A percentile compares a stretch with the other conserved stretches of the same genome.
These are phyloP conservation scores for Andrena flavipes DNA, from an alignment of 2,888 invertebrate species.

Conservation along the genomic window DNA sequence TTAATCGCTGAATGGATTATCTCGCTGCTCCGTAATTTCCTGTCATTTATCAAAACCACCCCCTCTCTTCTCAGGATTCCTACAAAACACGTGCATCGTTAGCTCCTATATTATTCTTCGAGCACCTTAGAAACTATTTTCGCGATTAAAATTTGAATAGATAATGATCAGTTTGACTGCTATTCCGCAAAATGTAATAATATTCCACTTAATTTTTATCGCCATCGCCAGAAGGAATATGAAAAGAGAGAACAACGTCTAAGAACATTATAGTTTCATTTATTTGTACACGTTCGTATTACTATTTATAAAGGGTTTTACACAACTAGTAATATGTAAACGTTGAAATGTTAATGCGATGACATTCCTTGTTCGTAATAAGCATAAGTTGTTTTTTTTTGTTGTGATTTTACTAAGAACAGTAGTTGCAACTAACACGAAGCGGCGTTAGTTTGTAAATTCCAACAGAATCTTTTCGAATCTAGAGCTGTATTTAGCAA, in stretches of 20 bases:
- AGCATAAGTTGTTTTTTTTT: not conserved
- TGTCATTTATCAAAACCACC: conserved; percentile 65
- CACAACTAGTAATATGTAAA: conserved; percentile 27
- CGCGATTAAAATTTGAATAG: not conserved
- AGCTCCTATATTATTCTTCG: conserved; percentile 13
- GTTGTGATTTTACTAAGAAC: not conserved
- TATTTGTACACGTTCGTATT: conserved; percentile 47
- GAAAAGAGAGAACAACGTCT: not conserved
- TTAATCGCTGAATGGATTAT: conserved; percentile 74
- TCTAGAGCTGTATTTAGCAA: not conserved
- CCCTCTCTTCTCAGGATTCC: not conserved
- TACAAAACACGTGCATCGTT: conserved; percentile 32
- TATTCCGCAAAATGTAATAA: too few relatives aligned
- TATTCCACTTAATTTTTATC: not conserved
- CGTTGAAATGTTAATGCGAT: conserved; percentile 17
- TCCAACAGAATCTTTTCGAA: conserved; percentile 1
- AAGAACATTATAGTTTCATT: conserved; percentile 49
- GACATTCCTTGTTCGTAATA: not conserved
- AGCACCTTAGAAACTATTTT: not conserved
- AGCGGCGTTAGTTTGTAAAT: not conserved
- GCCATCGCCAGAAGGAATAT: not conserved
- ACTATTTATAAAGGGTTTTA: conserved; percentile 42
- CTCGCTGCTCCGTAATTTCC: conserved; percentile 61
- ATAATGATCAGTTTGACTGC: too few relatives aligned
- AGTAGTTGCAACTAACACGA: not conserved